Evolutionary conservation across 2,113 vertebrate species (phyloP).

Genomic region (Marmota flaviventris): DNA sequence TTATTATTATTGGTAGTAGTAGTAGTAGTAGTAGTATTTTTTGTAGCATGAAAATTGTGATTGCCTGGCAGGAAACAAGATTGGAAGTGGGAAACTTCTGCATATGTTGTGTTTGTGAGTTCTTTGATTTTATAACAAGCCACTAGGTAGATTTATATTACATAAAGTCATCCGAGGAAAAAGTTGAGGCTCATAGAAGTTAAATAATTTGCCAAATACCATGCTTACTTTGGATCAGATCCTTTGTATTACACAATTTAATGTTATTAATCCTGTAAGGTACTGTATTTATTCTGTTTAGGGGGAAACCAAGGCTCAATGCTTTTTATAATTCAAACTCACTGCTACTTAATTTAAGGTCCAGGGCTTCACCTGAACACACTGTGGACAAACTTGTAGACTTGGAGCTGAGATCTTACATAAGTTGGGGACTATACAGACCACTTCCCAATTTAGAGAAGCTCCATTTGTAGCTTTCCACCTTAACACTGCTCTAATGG

Average conservation of each 20-base stretch:
- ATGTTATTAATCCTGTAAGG: not conserved
- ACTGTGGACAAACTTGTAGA: too few relatives aligned
- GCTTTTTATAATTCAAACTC: not conserved
- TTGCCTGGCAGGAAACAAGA: not conserved
- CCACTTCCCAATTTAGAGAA: not conserved
- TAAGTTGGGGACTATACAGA: not conserved
- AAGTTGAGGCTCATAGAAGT: not conserved
- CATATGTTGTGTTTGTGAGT: not conserved
- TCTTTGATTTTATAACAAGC: not conserved
- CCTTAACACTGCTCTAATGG: not conserved
- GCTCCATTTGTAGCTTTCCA: not conserved
- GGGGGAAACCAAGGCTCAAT: not conserved
- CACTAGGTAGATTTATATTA: not conserved
- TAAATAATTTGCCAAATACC: not conserved
- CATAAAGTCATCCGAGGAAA: not conserved
- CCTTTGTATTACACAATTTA: not conserved
- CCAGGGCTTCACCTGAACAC: not conserved
- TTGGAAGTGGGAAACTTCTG: not conserved
- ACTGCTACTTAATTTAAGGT: not conserved
- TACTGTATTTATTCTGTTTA: not conserved
- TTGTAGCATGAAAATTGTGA: not conserved
- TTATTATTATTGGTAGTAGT: too few relatives aligned
- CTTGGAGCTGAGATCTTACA: not conserved
- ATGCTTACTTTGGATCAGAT: not conserved
- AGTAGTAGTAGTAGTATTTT: too few relatives aligned